phyloP scores from a whole-genome alignment of 2,888 invertebrate species.

The Phalera bucephala region DNA sequence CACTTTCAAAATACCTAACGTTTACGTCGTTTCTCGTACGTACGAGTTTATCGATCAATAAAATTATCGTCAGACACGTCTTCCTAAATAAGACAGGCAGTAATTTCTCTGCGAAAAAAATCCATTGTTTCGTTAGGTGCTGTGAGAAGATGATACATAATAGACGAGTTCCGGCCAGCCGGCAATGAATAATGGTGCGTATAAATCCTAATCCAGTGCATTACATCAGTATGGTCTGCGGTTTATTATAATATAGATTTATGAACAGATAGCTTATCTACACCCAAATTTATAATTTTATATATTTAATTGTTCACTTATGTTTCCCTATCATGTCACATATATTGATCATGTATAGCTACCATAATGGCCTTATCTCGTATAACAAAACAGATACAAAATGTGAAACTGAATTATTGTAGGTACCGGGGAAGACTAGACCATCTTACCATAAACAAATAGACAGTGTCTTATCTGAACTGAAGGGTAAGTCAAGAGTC shows the following conservation, averaged over 20 bases:
- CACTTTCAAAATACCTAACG: too few species aligned
- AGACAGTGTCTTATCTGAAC: too few species aligned
- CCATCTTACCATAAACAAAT: too few species aligned
- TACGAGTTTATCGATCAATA: slow-evolving; percentile 1
- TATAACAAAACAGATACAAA: too few species aligned
- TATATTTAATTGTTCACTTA: too few species aligned
- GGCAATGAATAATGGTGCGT: slow-evolving; percentile 48
- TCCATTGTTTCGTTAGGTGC: slow-evolving; percentile 17
- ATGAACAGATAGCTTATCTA: slow-evolving; percentile 39
- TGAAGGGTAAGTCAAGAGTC: too few species aligned
- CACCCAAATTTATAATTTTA: slow-evolving; percentile 8
- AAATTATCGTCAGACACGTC: slow-evolving; percentile 7
- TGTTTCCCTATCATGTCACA: too few species aligned
- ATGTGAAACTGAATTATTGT: too few species aligned
- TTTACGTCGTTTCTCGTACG: too few species aligned
- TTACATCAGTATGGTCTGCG: slow-evolving; percentile 45
- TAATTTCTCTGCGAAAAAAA: slow-evolving; percentile 22
- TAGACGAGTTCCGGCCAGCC: slow-evolving; percentile 40
- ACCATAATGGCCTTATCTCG: too few species aligned
- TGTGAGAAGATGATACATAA: slow-evolving; percentile 37
- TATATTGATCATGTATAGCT: not conserved
- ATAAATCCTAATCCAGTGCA: slow-evolving; percentile 61
- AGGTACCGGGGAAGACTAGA: too few species aligned
- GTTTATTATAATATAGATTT: slow-evolving; percentile 51
- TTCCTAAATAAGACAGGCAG: slow-evolving; percentile 8